These are phyloP conservation scores for Plebejus argus DNA, from an alignment of 2,888 invertebrate genomes.

Conservation along the genomic window DNA sequence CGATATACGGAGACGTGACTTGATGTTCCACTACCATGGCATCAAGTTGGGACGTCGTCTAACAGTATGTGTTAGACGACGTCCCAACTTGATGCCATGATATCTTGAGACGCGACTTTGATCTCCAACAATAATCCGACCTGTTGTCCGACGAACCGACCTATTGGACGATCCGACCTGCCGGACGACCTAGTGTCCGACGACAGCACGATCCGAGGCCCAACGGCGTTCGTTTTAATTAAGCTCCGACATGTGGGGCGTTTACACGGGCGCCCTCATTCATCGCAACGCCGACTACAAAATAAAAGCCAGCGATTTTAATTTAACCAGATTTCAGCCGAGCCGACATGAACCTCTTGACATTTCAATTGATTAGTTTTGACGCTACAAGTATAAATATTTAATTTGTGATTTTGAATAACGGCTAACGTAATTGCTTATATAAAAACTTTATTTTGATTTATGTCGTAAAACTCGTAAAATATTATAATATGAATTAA, in stretches of 20 bases:
- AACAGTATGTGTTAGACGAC: conserved; percentile 50
- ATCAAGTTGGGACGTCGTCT: no score
- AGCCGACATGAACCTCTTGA: conserved; percentile 27
- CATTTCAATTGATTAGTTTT: conserved; percentile 33
- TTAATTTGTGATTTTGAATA: not conserved
- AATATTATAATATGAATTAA: no score
- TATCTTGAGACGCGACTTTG: not conserved
- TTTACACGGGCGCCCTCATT: conserved; percentile 58
- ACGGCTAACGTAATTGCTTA: not conserved
- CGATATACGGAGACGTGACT: not conserved
- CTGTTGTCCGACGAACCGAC: no score
- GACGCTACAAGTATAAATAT: not conserved
- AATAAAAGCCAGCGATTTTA: conserved; percentile 47
- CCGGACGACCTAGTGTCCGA: not conserved
- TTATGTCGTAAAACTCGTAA: no score
- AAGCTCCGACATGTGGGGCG: conserved; percentile 60
- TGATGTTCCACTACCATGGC: not conserved
- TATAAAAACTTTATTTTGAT: not conserved
- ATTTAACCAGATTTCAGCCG: conserved; percentile 40
- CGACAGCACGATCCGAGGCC: conserved; percentile 46
- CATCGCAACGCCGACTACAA: conserved; percentile 50
- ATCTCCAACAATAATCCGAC: not conserved
- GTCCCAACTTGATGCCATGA: conserved; percentile 43
- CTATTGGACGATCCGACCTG: no score
- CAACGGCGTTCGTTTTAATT: conserved; percentile 69